These are phyloP conservation scores for Drosophila imparisetae DNA, from an alignment of 2,888 invertebrate species.

Conservation along the genomic window DNA sequence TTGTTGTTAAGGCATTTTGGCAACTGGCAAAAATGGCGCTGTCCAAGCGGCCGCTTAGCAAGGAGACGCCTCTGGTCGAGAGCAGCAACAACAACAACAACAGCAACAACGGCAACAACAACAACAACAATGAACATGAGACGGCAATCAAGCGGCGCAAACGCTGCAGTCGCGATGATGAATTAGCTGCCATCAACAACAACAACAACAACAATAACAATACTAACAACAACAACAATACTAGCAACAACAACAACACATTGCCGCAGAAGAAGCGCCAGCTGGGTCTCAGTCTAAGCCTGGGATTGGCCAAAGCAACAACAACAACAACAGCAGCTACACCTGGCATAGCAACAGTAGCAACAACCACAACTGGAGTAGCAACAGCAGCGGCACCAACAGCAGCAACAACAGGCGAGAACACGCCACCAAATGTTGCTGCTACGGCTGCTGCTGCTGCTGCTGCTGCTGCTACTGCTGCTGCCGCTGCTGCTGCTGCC, in stretches of 20 bases:
- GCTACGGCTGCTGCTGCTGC: conserved; percentile 15
- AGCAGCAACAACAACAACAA: conserved; percentile 74
- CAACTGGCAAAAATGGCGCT: conserved; percentile 80
- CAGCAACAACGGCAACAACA: conserved; percentile 51
- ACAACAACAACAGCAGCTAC: conserved; percentile 6
- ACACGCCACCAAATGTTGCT: conserved; percentile 1
- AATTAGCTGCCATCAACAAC: conserved; percentile 68
- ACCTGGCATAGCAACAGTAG: background rate
- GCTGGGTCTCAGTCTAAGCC: conserved; percentile 39
- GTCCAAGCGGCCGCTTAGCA: conserved; percentile 84
- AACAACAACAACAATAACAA: conserved; percentile 62
- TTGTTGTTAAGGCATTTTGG: conserved; percentile 57
- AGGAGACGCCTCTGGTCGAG: conserved; percentile 82
- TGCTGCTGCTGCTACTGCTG: conserved; percentile 6
- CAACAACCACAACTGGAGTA: conserved; percentile 16
- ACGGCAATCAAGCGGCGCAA: conserved; percentile 83
- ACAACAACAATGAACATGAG: conserved; percentile 82
- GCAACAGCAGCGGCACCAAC: conserved; percentile 8
- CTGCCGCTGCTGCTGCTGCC: conserved; percentile 7
- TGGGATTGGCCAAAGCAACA: conserved; percentile 31
- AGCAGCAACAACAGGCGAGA: conserved; percentile 20
- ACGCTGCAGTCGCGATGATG: conserved; percentile 84
- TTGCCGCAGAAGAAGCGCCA: conserved; percentile 84
- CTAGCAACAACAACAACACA: conserved; percentile 53
- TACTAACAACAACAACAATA: conserved; percentile 46